Evolutionary conservation across 2,797 vertebrate genomes (phyloP).

Genomic region (Parauchenoglanis ngamensis): DNA sequence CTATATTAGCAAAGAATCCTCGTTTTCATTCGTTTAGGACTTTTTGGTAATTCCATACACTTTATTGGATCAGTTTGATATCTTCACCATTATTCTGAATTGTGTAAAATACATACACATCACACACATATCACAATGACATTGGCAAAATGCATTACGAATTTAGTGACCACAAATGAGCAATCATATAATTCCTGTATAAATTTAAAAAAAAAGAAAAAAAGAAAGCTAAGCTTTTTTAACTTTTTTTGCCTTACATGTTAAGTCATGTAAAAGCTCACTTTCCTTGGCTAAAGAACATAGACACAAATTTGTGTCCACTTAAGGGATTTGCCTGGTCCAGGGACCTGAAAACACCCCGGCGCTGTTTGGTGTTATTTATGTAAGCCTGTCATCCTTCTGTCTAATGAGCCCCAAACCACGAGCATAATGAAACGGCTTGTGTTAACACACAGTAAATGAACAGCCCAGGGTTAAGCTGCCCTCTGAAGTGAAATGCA

Average conservation of each 20-base stretch:
- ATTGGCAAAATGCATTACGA: not conserved
- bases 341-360: conserved; percentile 63
- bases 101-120: not conserved
- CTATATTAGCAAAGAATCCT: not conserved
- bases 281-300: conserved; percentile 36
- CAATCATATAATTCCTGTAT: not conserved
- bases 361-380: conserved; percentile 71
- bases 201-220: no score
- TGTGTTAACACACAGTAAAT: conserved; percentile 73
- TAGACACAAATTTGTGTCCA: conserved; percentile 52
- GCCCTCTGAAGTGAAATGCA: conserved; percentile 67
- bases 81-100: not conserved
- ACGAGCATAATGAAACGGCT: conserved; percentile 70
- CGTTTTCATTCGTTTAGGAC: not conserved
- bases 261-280: conserved; percentile 3
- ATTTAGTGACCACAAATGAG: not conserved
- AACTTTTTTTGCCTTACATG: not conserved
- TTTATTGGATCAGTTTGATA: not conserved
- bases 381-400: conserved; percentile 71
- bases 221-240: not conserved
- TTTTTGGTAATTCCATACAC: not conserved
- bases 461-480: conserved; percentile 67
- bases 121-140: not conserved
- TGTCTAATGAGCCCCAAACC: conserved; percentile 75
- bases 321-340: conserved; percentile 61